phyloP scores from a whole-genome alignment of 2,113 vertebrate species.

The Phalacrocorax aristotelis region DNA sequence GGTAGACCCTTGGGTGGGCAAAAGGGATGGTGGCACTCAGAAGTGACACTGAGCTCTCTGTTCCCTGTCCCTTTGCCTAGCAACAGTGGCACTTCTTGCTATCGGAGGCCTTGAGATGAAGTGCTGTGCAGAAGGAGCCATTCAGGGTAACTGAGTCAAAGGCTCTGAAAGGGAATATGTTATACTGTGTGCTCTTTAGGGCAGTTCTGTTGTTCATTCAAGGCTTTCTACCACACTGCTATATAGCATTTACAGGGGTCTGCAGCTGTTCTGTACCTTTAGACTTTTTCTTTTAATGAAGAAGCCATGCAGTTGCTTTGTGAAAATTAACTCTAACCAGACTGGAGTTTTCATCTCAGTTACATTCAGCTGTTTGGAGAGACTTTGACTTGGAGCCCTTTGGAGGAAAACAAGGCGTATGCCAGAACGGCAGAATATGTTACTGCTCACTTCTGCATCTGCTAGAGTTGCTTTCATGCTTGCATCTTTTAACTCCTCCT shows the following conservation, averaged over 20 bases:
- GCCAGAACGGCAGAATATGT: neutral
- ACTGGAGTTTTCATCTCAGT: neutral
- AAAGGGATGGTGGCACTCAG: neutral
- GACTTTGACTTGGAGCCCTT: neutral
- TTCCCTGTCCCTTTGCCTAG: neutral
- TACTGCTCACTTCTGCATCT: neutral
- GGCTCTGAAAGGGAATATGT: neutral
- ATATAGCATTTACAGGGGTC: neutral
- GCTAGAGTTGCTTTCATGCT: neutral
- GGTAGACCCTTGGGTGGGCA: neutral
- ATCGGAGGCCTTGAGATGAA: neutral
- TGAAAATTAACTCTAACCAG: neutral
- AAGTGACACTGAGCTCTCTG: neutral
- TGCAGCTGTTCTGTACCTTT: neutral
- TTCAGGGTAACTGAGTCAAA: neutral
- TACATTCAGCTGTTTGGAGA: neutral
- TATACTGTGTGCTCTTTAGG: neutral
- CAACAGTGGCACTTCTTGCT: neutral
- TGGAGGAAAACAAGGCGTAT: neutral
- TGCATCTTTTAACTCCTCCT: neutral
- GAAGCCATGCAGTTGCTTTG: neutral
- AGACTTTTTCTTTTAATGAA: neutral
- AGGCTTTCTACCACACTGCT: neutral
- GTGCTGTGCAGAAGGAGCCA: neutral
- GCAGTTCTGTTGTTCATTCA: neutral